These are phyloP conservation scores for Phaethornis superciliosus DNA, from an alignment of 2,113 vertebrate species.

Conservation along the genomic window DNA sequence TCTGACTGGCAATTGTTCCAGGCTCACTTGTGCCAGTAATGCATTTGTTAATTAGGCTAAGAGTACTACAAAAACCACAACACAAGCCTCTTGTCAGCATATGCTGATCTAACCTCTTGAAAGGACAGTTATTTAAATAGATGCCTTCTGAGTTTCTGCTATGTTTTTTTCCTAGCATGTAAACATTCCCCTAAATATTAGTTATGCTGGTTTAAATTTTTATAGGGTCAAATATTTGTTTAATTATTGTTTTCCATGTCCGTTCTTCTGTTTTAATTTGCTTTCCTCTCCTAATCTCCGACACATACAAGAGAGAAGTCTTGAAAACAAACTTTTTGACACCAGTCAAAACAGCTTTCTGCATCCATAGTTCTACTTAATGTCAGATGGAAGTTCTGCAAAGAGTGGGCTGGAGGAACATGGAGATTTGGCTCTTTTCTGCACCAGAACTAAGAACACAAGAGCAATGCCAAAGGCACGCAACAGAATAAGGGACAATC, in stretches of 20 bases:
- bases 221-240: constrained; percentile 55
- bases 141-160: neutral
- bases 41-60: constrained; percentile 46
- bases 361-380: neutral
- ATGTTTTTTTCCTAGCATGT: neutral
- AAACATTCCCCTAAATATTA: constrained; percentile 55
- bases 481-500: neutral
- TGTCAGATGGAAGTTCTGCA: neutral
- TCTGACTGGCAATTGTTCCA: constrained; percentile 55
- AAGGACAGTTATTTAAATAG: neutral
- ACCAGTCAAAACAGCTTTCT: neutral
- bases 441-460: neutral
- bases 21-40: constrained; percentile 3
- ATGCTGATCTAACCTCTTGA: constrained; percentile 44
- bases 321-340: neutral
- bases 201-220: constrained; percentile 54
- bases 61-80: constrained; percentile 33
- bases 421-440: neutral
- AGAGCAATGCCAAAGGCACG: neutral
- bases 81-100: constrained; percentile 21
- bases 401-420: neutral
- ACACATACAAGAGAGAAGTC: neutral
- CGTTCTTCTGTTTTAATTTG: neutral
- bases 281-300: neutral
- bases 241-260: constrained; percentile 37